phyloP scores from a whole-genome alignment of 2,113 vertebrate species.

The Accipiter virgatus region DNA sequence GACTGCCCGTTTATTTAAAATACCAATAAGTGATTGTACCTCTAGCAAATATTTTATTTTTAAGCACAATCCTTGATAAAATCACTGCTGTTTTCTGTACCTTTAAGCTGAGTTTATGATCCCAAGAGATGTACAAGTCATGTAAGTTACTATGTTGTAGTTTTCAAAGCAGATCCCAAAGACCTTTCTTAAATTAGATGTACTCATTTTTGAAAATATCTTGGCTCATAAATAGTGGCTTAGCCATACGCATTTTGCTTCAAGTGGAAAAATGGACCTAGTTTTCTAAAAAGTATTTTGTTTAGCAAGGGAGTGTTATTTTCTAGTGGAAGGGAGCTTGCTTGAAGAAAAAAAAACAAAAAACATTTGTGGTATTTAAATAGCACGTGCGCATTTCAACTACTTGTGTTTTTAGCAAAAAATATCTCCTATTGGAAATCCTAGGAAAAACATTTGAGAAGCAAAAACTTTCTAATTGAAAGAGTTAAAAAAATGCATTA shows the following conservation, averaged over 20 bases:
- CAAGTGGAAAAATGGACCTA: neutral
- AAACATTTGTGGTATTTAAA: neutral
- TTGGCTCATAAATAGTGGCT: neutral
- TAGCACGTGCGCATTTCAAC: neutral
- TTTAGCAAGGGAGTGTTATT: neutral
- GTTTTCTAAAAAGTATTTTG: neutral
- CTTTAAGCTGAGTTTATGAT: neutral
- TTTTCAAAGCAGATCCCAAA: neutral
- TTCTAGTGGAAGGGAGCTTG: neutral
- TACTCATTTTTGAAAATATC: neutral
- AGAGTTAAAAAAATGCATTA: neutral
- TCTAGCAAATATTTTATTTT: neutral
- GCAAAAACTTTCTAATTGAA: neutral
- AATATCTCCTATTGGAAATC: neutral
- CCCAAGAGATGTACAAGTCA: neutral
- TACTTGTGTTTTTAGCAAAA: neutral
- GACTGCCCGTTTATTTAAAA: neutral
- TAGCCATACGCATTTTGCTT: neutral
- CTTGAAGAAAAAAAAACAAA: neutral
- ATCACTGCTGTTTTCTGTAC: neutral
- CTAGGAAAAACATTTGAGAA: neutral
- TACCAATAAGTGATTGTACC: neutral
- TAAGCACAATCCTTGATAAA: neutral
- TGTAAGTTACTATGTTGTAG: neutral
- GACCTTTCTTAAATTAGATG: neutral